These are phyloP conservation scores for Cisticola juncidis DNA, from an alignment of 2,113 vertebrate genomes.

Conservation along the genomic window DNA sequence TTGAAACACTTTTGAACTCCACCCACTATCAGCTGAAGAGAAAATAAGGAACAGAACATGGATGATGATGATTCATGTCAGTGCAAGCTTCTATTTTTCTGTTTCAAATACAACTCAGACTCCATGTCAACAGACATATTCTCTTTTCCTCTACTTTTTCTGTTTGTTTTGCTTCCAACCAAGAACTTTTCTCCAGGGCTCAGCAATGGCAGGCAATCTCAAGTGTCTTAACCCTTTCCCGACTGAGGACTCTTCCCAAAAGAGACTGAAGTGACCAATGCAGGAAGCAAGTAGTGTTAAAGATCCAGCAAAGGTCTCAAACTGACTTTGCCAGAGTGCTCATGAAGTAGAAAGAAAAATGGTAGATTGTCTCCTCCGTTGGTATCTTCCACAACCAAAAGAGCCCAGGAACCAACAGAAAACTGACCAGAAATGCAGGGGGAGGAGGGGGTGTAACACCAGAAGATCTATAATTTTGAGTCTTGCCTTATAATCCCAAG, in stretches of 20 bases:
- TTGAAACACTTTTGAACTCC: slow-evolving; percentile 31
- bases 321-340: background rate
- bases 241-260: background rate
- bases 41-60: slow-evolving; percentile 37
- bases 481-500: background rate
- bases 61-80: slow-evolving; percentile 13
- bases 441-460: background rate
- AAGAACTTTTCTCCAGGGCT: background rate
- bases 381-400: background rate
- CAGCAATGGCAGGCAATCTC: background rate
- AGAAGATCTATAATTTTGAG: background rate
- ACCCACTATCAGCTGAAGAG: background rate
- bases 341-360: background rate
- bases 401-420: background rate
- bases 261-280: background rate
- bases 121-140: background rate
- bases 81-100: slow-evolving; percentile 3
- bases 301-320: background rate
- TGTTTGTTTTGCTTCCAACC: slow-evolving; percentile 16
- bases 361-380: background rate
- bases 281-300: background rate
- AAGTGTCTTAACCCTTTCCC: background rate
- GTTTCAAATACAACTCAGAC: slow-evolving; percentile 17
- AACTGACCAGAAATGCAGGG: background rate
- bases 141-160: background rate